Evolutionary conservation across 2,888 invertebrate genomes (phyloP), one percentile per base, ranked within the genome.

Genomic region (Eupsilia transversa): DNA sequence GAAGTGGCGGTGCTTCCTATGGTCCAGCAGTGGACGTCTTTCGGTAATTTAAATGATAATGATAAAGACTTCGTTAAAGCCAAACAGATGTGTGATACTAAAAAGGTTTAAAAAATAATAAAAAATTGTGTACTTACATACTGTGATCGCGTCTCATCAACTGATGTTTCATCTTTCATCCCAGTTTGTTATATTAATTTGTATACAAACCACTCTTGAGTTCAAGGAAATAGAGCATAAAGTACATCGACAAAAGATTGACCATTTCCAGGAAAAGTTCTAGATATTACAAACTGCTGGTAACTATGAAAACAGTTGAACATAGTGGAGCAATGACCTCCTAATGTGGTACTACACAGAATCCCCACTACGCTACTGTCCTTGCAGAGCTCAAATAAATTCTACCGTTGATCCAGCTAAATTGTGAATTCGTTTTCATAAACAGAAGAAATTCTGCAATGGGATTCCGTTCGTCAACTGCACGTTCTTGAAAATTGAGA

Each of bases 251-350:
- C 10, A 30, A 23, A 63, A n/a, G 30, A 27, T 64, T 23, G 9
- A 0, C 14, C 2, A 17, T 57, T 52, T 41, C 4, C 3, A 64
- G 7, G 2, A 57, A 64, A 63, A 66, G 0, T 79, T 54, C 57
- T 38, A 49, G n/a, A 43, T 23, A n/a, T 43, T 56, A n/a, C 12
- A 23, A 35, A 71, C 2, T 27, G 46, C 10, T 75, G 65, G 84
- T 49, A 5, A 75, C 80, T 14, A 14, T 60, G n/a, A 46, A 35
- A 64, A 57, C n/a, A 57, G 35, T 49, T 27, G 57, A 33, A 54
- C 56, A 73, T 57, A 56, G 27, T 41, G 59, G 80, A 67, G 70
- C 60, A 80, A 83, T 23, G 56, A 82, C 57, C 84, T 71, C 49
- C n/a, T 56, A 43, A 83, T 80, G 46, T 41, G 1, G 12, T 60